A percentile compares a stretch with the other conserved stretches of the same genome.
These are phyloP conservation scores for Herpetotheres cachinnans DNA, from an alignment of 2,113 vertebrate genomes.

Conservation along the genomic window DNA sequence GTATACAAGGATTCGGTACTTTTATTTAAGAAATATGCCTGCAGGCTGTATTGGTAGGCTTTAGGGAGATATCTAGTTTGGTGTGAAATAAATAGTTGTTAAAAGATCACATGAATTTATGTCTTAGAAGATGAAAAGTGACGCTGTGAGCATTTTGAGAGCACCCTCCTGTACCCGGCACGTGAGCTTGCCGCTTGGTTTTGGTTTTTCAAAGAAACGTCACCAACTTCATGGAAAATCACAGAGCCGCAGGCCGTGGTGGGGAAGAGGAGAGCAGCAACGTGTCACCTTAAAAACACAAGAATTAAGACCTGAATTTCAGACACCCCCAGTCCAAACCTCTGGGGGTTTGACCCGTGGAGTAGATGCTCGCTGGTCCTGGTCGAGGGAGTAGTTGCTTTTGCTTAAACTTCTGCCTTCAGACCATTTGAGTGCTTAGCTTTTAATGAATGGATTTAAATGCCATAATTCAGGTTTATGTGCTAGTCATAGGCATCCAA, in stretches of 20 bases:
- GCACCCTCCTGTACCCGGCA: neutral
- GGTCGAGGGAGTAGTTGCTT: neutral
- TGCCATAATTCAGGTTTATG: neutral
- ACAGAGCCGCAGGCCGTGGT: neutral
- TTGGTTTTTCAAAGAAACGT: constrained; percentile 54
- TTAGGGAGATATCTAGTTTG: constrained; percentile 86
- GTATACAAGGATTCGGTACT: constrained; percentile 90
- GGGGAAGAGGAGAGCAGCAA: no score
- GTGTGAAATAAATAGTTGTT: constrained; percentile 95
- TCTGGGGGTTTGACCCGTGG: neutral
- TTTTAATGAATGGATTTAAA: neutral
- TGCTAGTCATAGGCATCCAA: neutral
- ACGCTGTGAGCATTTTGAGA: constrained; percentile 44
- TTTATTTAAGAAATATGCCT: constrained; percentile 95
- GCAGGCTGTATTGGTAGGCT: constrained; percentile 84
- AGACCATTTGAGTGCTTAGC: neutral
- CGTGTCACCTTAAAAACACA: neutral
- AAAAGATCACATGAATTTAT: constrained; percentile 89
- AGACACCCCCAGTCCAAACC: neutral
- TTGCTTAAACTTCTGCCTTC: neutral
- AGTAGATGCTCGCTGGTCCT: neutral
- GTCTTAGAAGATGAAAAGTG: constrained; percentile 90
- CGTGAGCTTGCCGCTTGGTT: neutral
- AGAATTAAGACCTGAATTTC: neutral
- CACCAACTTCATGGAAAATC: neutral